These are phyloP conservation scores for Gonocerus acuteangulatus DNA, from an alignment of 2,888 invertebrate genomes.

Conservation along the genomic window DNA sequence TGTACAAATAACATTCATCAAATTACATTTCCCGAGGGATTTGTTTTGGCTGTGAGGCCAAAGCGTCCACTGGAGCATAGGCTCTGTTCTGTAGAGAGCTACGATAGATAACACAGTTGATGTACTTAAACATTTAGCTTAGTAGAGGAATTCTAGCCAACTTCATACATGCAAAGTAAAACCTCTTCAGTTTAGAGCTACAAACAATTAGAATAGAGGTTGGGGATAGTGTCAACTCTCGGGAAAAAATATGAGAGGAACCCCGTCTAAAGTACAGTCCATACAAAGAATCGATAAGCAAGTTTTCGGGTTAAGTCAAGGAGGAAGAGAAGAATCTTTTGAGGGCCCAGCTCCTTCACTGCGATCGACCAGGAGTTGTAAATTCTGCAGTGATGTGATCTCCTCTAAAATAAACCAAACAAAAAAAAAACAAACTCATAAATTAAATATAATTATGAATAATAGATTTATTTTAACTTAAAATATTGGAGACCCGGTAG, in stretches of 20 bases:
- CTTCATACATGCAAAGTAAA: neutral
- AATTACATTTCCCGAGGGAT: neutral
- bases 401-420: constrained; percentile 16
- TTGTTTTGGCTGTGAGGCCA: neutral
- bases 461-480: no score
- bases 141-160: neutral
- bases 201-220: no score
- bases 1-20: neutral
- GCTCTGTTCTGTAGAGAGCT: constrained; percentile 7
- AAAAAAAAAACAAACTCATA: neutral
- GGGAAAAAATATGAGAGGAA: no score
- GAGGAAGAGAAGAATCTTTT: no score
- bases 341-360: neutral
- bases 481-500: no score
- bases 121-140: neutral
- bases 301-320: no score
- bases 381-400: constrained; percentile 16
- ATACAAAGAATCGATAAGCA: no score
- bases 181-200: neutral
- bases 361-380: constrained; percentile 33
- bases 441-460: neutral
- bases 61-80: neutral
- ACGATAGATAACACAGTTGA: neutral
- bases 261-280: no score
- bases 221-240: no score